Percentiles rank a stretch among this genome's conserved stretches.
Evolutionary conservation across 1,140 invertebrate genomes (phyloP).

Genomic region (Portunus trituberculatus): DNA sequence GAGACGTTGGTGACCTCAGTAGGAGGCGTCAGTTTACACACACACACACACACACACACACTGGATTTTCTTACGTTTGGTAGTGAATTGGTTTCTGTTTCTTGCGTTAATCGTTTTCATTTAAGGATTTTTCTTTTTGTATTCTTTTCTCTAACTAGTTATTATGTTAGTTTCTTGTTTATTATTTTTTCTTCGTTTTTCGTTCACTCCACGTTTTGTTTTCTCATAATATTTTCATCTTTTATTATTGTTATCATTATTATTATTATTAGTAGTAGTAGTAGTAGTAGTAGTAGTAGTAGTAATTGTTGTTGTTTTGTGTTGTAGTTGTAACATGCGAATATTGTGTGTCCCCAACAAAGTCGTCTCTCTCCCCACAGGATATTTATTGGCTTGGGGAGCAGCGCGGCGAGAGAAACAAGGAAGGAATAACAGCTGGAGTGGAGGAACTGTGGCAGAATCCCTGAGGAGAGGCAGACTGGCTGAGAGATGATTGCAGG

Average conservation of each 20-base stretch:
- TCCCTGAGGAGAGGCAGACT: background rate
- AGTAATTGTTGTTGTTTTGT: background rate
- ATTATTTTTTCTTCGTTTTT: no score
- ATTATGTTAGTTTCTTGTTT: no score
- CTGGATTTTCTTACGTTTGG: conserved; percentile 48
- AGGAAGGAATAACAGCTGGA: no score
- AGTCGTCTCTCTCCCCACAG: no score
- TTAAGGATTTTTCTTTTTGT: conserved; percentile 25
- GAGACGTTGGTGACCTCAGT: no score
- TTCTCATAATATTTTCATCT: background rate
- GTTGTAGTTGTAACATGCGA: no score
- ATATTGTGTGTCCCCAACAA: background rate
- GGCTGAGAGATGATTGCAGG: background rate
- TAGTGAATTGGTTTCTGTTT: conserved; percentile 36
- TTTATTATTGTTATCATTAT: background rate
- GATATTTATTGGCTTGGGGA: no score
- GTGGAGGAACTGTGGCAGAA: background rate
- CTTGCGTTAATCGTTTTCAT: conserved; percentile 37
- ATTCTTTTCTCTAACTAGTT: no score
- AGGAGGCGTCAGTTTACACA: background rate
- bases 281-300: background rate
- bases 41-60: conserved; percentile 51
- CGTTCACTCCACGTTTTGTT: no score
- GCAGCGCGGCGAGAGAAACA: no score
- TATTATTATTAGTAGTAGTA: background rate